Conservation (phyloP, 2,888 invertebrate species). For the Zaprionus lineosus region DNA sequence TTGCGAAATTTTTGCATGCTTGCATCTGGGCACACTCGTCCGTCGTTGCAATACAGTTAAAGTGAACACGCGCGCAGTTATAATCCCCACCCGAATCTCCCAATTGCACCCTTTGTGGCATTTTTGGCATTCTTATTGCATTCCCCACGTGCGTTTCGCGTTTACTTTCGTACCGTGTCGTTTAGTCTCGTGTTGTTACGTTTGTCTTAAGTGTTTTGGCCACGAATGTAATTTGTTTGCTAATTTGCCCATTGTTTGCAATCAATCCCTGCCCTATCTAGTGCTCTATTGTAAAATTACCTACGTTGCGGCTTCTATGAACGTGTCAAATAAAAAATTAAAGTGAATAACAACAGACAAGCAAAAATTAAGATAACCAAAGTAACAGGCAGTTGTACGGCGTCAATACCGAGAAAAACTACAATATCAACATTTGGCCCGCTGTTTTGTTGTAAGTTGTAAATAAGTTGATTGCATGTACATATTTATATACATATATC, state of each 20-base stretch:
- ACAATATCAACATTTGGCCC: slow-evolving; percentile 13
- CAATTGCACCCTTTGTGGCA: slow-evolving; percentile 3
- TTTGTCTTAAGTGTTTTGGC: slow-evolving; percentile 12
- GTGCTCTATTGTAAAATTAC: slow-evolving; percentile 27
- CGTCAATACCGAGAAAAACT: slow-evolving; percentile 11
- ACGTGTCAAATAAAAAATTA: slow-evolving; percentile 29
- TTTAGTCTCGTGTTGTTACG: not conserved
- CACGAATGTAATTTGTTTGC: slow-evolving; percentile 23
- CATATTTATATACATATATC: slow-evolving; percentile 2
- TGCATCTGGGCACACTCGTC: slow-evolving; percentile 30
- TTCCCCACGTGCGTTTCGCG: slow-evolving; percentile 44
- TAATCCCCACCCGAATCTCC: not conserved
- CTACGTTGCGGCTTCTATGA: slow-evolving; percentile 27
- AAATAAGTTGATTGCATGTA: slow-evolving; percentile 35
- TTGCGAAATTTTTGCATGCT: slow-evolving; percentile 13
- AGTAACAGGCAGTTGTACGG: slow-evolving; percentile 5
- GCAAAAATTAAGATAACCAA: slow-evolving; percentile 12
- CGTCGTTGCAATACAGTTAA: not conserved
- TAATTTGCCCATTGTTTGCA: slow-evolving; percentile 25
- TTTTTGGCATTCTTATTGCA: slow-evolving; percentile 48
- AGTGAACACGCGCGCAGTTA: slow-evolving; percentile 41
- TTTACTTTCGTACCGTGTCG: not conserved
- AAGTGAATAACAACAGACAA: slow-evolving; percentile 17
- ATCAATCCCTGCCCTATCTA: slow-evolving; percentile 10
- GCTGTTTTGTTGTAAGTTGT: too few relatives aligned